Conservation (phyloP, 2,888 invertebrate species). For the Phanerotoma sp. region DNA sequence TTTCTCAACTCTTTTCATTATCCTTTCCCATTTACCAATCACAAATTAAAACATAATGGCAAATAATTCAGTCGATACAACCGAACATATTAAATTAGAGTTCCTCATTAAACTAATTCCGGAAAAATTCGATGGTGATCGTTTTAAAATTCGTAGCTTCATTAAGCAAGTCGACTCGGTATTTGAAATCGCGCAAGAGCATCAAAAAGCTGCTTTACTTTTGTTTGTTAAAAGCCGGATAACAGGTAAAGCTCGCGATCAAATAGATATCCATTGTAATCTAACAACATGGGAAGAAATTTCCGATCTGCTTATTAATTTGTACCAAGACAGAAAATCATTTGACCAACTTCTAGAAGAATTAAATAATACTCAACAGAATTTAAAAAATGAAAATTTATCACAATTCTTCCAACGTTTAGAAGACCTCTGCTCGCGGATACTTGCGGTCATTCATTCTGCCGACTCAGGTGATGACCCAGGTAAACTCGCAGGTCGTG, state of each 20-base stretch:
- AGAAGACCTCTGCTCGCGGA: constrained; percentile 39
- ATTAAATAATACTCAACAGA: constrained; percentile 37
- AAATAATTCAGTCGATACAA: no score
- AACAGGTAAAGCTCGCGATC: constrained; percentile 33
- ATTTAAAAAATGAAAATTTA: constrained; percentile 32
- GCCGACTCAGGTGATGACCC: constrained; percentile 19
- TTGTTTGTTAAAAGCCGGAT: constrained; percentile 33
- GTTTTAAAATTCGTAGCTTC: constrained; percentile 15
- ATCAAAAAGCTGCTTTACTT: constrained; percentile 25
- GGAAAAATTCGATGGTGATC: constrained; percentile 15
- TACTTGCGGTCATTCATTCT: constrained; percentile 35
- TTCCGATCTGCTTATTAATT: constrained; percentile 24
- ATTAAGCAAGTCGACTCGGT: constrained; percentile 18
- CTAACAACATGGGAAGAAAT: constrained; percentile 32
- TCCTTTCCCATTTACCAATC: no score
- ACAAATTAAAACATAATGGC: no score
- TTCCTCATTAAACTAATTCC: no score
- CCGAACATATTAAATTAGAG: no score
- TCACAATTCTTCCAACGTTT: constrained; percentile 37
- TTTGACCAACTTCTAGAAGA: constrained; percentile 41
- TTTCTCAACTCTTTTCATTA: no score
- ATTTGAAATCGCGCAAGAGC: constrained; percentile 9
- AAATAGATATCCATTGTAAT: constrained; percentile 31
- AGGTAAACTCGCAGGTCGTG: constrained; percentile 27
- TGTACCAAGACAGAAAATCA: constrained; percentile 38